Percentiles rank a stretch among this genome's conserved stretches.
Conservation (phyloP, 2,888 invertebrate genomes). For the Hartigia nigra region DNA sequence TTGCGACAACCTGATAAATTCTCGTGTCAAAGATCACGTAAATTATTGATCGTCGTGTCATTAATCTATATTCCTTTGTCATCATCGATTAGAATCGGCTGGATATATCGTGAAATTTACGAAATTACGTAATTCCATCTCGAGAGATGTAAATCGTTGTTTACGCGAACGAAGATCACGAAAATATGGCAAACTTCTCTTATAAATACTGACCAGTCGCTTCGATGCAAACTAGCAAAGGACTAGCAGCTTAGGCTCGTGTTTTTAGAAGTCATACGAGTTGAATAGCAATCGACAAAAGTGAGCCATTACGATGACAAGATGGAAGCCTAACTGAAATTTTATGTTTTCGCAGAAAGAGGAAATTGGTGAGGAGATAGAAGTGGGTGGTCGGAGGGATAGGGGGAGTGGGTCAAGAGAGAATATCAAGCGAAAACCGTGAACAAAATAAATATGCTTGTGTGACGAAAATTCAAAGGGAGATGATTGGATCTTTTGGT, state of each 20-base stretch:
- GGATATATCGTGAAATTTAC: not conserved
- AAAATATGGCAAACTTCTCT: not conserved
- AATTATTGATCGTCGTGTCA: not conserved
- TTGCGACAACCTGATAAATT: not conserved
- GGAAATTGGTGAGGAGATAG: not conserved
- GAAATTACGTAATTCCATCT: not conserved
- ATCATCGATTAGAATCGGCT: not conserved
- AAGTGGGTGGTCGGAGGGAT: no score
- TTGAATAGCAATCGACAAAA: not conserved
- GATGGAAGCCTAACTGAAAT: not conserved
- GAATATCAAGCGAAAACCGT: not conserved
- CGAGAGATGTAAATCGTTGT: not conserved
- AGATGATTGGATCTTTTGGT: not conserved
- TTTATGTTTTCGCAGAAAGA: not conserved
- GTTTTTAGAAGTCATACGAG: not conserved
- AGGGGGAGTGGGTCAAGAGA: not conserved
- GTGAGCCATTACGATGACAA: not conserved
- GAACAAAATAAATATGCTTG: not conserved
- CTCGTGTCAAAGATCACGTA: not conserved
- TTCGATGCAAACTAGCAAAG: not conserved
- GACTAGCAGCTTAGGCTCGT: not conserved
- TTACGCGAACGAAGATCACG: not conserved
- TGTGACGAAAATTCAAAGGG: not conserved
- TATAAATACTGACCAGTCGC: not conserved
- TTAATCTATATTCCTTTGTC: not conserved